These are phyloP conservation scores for Petaurus breviceps DNA, from an alignment of 2,113 vertebrate genomes.

Conservation along the genomic window DNA sequence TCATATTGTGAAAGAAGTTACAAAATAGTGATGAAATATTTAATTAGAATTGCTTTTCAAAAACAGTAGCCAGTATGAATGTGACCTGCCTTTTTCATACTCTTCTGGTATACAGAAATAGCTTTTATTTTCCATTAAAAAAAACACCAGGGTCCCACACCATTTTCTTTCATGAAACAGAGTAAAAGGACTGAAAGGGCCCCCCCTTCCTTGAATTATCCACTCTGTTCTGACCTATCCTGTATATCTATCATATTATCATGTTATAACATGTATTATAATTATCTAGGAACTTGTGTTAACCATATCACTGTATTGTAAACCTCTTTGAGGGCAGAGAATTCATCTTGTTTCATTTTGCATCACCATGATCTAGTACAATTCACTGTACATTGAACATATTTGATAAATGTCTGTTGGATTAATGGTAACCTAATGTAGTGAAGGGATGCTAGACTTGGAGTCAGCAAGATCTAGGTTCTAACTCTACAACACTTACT, in stretches of 20 bases:
- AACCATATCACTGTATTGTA: not conserved
- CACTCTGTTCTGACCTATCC: not conserved
- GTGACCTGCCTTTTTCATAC: conserved; percentile 27
- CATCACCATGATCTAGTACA: not conserved
- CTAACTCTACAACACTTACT: not conserved
- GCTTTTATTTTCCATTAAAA: not conserved
- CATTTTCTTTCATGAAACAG: conserved; percentile 21
- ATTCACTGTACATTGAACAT: not conserved
- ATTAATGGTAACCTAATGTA: not conserved
- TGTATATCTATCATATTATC: not conserved
- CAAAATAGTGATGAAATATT: not conserved
- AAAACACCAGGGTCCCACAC: not conserved
- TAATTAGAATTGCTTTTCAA: conserved; percentile 30
- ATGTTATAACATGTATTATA: not conserved
- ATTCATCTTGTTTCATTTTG: not conserved
- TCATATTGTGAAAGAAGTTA: conserved; percentile 15
- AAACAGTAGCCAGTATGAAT: conserved; percentile 25
- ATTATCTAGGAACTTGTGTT: not conserved
- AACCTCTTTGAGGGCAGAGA: not conserved
- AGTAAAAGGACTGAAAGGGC: not conserved
- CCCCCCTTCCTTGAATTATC: not conserved
- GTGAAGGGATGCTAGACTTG: not conserved
- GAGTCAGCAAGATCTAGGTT: not conserved
- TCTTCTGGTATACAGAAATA: conserved; percentile 15
- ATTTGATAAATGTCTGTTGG: not conserved